Conservation (phyloP, 2,113 vertebrate genomes). For the Entomyzon cyanotis region DNA sequence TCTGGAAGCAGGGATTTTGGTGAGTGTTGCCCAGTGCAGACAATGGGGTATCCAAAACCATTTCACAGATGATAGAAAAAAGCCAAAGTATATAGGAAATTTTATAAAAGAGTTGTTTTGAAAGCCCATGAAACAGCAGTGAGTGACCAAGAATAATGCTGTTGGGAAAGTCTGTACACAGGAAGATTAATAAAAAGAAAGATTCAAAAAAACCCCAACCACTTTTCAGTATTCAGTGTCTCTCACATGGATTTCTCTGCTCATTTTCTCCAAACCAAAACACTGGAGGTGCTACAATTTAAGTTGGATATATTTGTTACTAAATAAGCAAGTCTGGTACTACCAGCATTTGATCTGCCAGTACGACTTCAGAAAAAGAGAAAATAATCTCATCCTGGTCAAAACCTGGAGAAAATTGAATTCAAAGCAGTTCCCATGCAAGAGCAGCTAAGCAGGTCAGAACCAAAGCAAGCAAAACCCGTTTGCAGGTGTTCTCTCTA, state of each 20-base stretch:
- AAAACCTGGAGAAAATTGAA: not conserved
- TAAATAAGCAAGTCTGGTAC: not conserved
- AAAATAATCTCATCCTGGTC: not conserved
- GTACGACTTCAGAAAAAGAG: not conserved
- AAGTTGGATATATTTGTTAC: not conserved
- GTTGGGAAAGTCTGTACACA: not conserved
- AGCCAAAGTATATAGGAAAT: not conserved
- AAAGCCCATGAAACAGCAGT: not conserved
- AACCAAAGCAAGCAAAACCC: not conserved
- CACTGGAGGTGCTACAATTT: not conserved
- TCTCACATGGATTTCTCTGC: not conserved
- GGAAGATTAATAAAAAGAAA: not conserved
- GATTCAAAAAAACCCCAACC: rapidly evolving
- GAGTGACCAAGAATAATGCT: not conserved
- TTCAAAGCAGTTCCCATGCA: no score
- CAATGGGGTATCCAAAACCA: not conserved
- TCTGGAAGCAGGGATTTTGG: not conserved
- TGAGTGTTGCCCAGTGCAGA: not conserved
- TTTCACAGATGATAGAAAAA: not conserved
- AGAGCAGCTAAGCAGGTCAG: not conserved
- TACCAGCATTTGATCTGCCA: not conserved
- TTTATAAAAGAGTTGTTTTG: not conserved
- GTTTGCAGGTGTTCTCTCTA: not conserved
- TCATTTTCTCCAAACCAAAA: not conserved
- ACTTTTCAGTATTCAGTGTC: not conserved